A percentile compares a stretch with the other conserved stretches of the same genome.
phyloP scores from a whole-genome alignment of 2,888 invertebrate genomes.

The Adelognathus sp. region DNA sequence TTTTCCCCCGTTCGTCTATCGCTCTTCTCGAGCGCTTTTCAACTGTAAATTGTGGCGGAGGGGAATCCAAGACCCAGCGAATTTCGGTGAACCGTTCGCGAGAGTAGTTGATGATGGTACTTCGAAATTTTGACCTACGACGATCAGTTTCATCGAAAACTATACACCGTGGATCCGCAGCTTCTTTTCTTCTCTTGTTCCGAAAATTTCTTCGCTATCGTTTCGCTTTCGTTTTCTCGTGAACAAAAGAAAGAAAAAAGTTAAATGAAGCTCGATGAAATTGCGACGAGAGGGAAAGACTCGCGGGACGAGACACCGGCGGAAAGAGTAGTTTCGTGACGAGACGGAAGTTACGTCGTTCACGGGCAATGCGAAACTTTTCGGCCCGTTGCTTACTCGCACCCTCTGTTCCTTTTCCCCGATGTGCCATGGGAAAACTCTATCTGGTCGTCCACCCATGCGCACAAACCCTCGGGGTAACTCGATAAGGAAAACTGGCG shows the following conservation, averaged over 20 bases:
- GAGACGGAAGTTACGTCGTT: slow-evolving; percentile 52
- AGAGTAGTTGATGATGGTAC: not conserved
- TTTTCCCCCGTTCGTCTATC: slow-evolving; percentile 24
- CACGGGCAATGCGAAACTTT: slow-evolving; percentile 49
- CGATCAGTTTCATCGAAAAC: no score
- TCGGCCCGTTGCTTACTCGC: slow-evolving; percentile 28
- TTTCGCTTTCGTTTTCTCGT: no score
- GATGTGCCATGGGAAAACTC: slow-evolving; percentile 34
- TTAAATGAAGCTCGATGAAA: slow-evolving; percentile 38
- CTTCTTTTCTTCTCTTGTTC: no score
- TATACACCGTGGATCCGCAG: no score
- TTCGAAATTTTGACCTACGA: not conserved
- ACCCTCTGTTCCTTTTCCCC: not conserved
- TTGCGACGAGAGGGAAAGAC: slow-evolving; percentile 19
- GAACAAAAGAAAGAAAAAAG: not conserved
- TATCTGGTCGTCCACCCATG: slow-evolving; percentile 12
- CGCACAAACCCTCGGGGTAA: slow-evolving; percentile 36
- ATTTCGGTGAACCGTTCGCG: not conserved
- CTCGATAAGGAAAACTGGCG: slow-evolving; percentile 37
- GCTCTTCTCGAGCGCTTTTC: not conserved
- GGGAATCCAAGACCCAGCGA: not conserved
- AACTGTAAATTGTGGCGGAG: not conserved
- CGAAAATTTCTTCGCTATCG: no score
- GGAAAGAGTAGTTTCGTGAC: slow-evolving; percentile 43
- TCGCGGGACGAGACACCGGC: slow-evolving; percentile 2